A percentile compares a stretch with the other conserved stretches of the same genome.
Conservation (phyloP, 2,113 vertebrate genomes). For the Epinephelus lanceolatus region DNA sequence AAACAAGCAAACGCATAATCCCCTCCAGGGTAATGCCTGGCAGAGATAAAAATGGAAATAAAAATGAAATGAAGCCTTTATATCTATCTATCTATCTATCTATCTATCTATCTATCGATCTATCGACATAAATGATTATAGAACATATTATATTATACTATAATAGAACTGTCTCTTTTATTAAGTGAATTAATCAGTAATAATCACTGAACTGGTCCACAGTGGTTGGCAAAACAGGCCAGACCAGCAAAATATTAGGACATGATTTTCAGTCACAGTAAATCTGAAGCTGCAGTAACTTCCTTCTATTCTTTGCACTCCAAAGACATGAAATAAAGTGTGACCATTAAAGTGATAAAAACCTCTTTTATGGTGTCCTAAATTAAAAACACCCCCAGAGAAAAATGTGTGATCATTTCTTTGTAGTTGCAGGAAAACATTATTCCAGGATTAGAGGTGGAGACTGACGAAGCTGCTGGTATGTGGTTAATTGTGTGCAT, state of each 20-base stretch:
- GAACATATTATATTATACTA: too few species aligned
- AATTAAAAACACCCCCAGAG: conserved; percentile 10
- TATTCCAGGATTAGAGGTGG: background rate
- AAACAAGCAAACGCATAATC: too few species aligned
- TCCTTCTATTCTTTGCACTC: background rate
- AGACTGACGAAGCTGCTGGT: conserved; percentile 14
- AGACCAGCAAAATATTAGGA: background rate
- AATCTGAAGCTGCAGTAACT: background rate
- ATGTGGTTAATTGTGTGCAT: conserved; percentile 32
- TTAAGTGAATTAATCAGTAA: background rate
- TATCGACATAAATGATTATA: too few species aligned
- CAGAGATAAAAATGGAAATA: too few species aligned
- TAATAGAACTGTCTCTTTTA: background rate
- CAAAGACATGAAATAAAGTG: background rate
- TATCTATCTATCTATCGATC: too few species aligned
- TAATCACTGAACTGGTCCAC: background rate
- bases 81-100: too few species aligned
- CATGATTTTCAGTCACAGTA: background rate
- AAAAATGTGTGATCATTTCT: background rate
- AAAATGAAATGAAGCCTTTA: too few species aligned
- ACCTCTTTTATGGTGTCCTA: conserved; percentile 2
- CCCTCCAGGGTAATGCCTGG: too few species aligned
- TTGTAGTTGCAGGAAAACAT: conserved; percentile 9
- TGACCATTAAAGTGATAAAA: conserved; percentile 14
- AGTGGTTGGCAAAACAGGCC: background rate